Conservation (phyloP, 1,140 invertebrate species). For the Orius insidiosus region DNA sequence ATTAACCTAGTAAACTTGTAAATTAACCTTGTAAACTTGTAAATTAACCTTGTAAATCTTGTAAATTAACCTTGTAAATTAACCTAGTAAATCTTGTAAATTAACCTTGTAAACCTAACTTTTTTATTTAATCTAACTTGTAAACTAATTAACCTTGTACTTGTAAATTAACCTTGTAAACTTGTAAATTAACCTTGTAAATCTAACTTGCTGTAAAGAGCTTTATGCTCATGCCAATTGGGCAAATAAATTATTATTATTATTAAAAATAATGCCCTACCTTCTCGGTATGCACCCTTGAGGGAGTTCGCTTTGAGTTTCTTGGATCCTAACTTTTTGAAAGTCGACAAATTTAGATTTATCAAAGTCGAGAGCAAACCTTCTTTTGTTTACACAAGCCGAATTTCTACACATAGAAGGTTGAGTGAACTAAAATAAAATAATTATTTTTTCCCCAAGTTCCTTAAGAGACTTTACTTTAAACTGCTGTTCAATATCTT, state of each 20-base stretch:
- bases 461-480: slow-evolving; percentile 43
- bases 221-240: too few relatives aligned
- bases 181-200: too few relatives aligned
- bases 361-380: slow-evolving; percentile 83
- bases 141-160: too few relatives aligned
- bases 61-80: too few relatives aligned
- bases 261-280: slow-evolving; percentile 24
- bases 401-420: slow-evolving; percentile 92
- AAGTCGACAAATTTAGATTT: slow-evolving; percentile 96
- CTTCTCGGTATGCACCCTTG: slow-evolving; percentile 87
- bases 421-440: slow-evolving; percentile 54
- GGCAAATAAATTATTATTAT: slow-evolving; percentile 7
- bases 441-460: not conserved
- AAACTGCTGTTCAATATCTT: slow-evolving; percentile 96
- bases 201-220: too few relatives aligned
- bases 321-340: slow-evolving; percentile 95
- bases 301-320: slow-evolving; percentile 93
- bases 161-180: too few relatives aligned
- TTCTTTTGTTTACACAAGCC: slow-evolving; percentile 76
- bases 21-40: too few relatives aligned
- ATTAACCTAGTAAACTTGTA: too few relatives aligned
- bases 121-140: too few relatives aligned
- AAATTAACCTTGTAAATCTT: too few relatives aligned
- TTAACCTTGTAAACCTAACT: too few relatives aligned
- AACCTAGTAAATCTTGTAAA: too few relatives aligned